Evolutionary conservation across 1,140 invertebrate genomes (phyloP), one percentile per base, ranked within the genome.

Genomic region (Littorina saxatilis): DNA sequence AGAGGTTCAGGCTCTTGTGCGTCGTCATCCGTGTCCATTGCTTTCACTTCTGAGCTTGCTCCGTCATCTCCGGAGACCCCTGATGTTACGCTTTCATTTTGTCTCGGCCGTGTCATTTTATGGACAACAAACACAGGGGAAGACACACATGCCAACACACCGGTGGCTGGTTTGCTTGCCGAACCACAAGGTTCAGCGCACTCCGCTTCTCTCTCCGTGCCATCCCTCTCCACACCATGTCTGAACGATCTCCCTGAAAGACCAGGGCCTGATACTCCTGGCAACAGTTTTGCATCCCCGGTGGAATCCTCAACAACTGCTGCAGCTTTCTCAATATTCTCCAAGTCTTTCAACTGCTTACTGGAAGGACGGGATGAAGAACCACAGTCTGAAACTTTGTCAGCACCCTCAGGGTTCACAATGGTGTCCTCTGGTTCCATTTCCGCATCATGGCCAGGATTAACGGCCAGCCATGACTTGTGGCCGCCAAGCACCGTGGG

Each of bases 51-150:
- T 3, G 7, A 20, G 15, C 1, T 40, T 43, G n/a, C n/a, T 50
- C n/a, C n/a, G 72, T 47, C 43, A 47, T 29, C n/a, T 40, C 11
- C 43, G 39, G 35, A 74, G 58, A 13, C 47, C 39, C 39, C 23
- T 29, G 20, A 32, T 47, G 35, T 47, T 20, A 27, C 72, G 20
- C 17, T n/a, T 17, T n/a, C 37, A 37, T 74, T 17, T 20, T 20
- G n/a, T 7, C 9, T 47, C 7, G 43, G 43, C 43, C 17, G 43
- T 47, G 43, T 5, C 43, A 47, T 47, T 47, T 47, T 40, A 35
- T 68, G 66, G 17, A 68, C 29, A 17, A 68, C 66, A 68, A 39
- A 68, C 11, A 68, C 66, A 39, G 32, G 66, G 20, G 66, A 68
- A 32, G 4, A 7, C 11, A 39, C 5, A 2, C 32, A 35, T 0